These are phyloP conservation scores for Centropristis striata DNA, from an alignment of 2,113 vertebrate species.

Conservation along the genomic window DNA sequence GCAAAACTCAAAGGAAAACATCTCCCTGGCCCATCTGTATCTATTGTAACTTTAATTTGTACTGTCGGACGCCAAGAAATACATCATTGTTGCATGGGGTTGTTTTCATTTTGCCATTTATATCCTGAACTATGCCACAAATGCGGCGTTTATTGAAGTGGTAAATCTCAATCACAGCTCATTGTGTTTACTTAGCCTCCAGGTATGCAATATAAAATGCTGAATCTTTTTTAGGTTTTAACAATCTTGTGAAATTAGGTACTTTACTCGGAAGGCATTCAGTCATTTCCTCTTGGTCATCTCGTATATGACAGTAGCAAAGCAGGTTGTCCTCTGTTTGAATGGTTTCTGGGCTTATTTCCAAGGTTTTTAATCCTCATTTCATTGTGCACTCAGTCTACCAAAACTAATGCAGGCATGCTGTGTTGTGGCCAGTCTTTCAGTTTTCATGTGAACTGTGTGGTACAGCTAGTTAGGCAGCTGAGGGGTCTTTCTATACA, in stretches of 20 bases:
- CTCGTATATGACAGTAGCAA: constrained; percentile 42
- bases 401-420: constrained; percentile 69
- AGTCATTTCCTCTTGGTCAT: constrained; percentile 32
- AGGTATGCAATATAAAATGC: background rate
- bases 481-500: background rate
- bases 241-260: constrained; percentile 36
- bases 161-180: constrained; percentile 58
- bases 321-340: constrained; percentile 64
- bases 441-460: constrained; percentile 53
- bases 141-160: constrained; percentile 37
- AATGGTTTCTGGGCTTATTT: constrained; percentile 75
- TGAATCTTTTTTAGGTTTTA: background rate
- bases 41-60: constrained; percentile 26
- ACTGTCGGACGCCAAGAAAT: constrained; percentile 2
- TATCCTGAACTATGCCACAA: constrained; percentile 24
- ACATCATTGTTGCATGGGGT: constrained; percentile 15
- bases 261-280: constrained; percentile 15
- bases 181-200: constrained; percentile 39
- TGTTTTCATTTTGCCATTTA: constrained; percentile 37
- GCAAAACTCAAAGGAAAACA: background rate
- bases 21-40: constrained; percentile 8
- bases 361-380: constrained; percentile 81
- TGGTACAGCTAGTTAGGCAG: constrained; percentile 53
- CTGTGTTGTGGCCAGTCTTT: constrained; percentile 64
- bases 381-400: constrained; percentile 79